phyloP scores from a whole-genome alignment of 2,797 vertebrate genomes.

The Ceryle rudis region DNA sequence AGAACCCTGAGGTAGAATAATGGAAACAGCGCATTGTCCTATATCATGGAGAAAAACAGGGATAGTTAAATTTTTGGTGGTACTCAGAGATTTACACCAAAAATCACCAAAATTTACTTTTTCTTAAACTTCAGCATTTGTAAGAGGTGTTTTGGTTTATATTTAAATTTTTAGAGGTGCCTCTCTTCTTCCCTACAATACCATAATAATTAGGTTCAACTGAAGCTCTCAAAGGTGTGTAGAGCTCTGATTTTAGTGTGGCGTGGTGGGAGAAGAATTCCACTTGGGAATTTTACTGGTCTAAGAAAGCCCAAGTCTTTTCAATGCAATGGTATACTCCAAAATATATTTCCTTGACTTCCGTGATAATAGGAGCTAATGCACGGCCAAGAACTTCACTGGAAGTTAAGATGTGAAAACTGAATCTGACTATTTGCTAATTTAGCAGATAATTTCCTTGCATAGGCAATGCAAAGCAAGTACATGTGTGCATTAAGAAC shows the following conservation, averaged over 20 bases:
- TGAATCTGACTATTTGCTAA: conserved; percentile 30
- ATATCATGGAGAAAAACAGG: neutral
- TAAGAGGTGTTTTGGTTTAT: neutral
- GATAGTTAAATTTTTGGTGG: neutral
- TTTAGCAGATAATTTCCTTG: conserved; percentile 38
- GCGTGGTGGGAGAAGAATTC: neutral
- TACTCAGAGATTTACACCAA: neutral
- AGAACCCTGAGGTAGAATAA: neutral
- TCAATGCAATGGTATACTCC: neutral
- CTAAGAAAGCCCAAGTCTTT: neutral
- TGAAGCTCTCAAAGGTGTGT: neutral
- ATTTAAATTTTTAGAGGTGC: neutral
- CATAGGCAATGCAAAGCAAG: neutral
- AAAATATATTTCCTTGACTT: neutral
- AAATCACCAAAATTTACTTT: neutral
- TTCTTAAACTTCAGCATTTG: neutral
- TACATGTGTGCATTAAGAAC: neutral
- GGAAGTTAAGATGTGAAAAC: conserved; percentile 11
- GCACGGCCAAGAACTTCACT: neutral
- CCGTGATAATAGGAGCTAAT: neutral
- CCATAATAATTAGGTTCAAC: neutral
- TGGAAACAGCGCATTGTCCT: neutral
- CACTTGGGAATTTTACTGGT: neutral
- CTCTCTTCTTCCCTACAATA: neutral
- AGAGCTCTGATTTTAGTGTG: neutral